phyloP scores from a whole-genome alignment of 2,888 invertebrate genomes.

The Ichneumoninae sp. region DNA sequence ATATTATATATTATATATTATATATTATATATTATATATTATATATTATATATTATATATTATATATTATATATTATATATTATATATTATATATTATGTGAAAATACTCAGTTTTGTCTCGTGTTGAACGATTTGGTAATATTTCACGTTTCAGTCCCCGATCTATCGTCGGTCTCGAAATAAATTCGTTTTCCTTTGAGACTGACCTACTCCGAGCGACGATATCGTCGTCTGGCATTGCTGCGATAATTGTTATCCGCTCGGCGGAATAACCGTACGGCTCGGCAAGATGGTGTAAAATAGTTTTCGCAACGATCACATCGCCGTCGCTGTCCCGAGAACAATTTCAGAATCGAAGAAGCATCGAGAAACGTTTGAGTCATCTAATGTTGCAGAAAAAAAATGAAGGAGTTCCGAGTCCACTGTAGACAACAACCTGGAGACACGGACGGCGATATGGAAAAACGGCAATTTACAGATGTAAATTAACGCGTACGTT shows the following conservation, averaged over 20 bases:
- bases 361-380: slow-evolving; percentile 19
- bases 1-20: too few species aligned
- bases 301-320: neutral
- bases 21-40: too few species aligned
- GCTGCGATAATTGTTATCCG: slow-evolving; percentile 33
- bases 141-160: neutral
- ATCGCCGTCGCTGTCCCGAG: neutral
- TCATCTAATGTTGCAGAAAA: neutral
- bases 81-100: neutral
- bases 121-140: neutral
- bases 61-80: too few species aligned
- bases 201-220: slow-evolving; percentile 28
- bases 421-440: neutral
- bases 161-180: neutral
- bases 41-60: too few species aligned
- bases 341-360: slow-evolving; percentile 11
- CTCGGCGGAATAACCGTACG: neutral
- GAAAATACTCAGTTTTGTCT: neutral
- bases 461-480: neutral
- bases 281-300: neutral
- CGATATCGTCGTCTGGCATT: neutral
- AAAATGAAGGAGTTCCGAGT: neutral
- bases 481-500: neutral
- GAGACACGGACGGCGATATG: neutral
- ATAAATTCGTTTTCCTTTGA: slow-evolving; percentile 18